These are phyloP conservation scores for Acomys russatus DNA, from an alignment of 2,797 vertebrate genomes.

Conservation along the genomic window DNA sequence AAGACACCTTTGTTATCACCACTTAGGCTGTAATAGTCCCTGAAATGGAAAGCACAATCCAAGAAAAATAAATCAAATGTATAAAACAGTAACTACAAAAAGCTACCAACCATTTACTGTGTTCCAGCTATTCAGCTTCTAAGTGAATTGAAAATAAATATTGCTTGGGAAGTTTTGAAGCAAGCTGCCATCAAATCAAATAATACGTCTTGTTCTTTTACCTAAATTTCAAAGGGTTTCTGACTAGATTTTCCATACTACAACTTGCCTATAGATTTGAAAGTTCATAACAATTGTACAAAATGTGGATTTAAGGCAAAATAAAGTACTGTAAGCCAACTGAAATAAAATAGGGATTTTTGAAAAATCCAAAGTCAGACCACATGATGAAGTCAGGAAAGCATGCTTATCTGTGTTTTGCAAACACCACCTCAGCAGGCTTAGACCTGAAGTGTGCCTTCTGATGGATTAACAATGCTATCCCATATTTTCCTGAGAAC, in stretches of 20 bases:
- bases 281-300: background rate
- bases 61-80: background rate
- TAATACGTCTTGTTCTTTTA: constrained; percentile 25
- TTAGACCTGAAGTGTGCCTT: background rate
- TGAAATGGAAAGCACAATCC: background rate
- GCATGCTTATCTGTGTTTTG: background rate
- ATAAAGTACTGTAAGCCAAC: constrained; percentile 13
- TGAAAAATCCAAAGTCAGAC: background rate
- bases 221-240: constrained; percentile 35
- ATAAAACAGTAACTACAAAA: constrained; percentile 20
- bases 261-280: background rate
- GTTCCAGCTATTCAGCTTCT: background rate
- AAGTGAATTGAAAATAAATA: constrained; percentile 27
- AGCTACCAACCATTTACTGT: background rate
- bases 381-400: background rate
- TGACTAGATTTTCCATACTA: constrained; percentile 3
- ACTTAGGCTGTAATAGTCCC: background rate
- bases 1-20: background rate
- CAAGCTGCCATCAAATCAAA: background rate
- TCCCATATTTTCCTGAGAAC: constrained; percentile 2
- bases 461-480: background rate
- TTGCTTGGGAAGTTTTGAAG: constrained; percentile 24
- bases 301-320: constrained; percentile 40
- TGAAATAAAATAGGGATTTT: constrained; percentile 22
- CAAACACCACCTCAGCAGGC: background rate